phyloP scores from a whole-genome alignment of 2,113 vertebrate species.

The Sterrhoptilus dennistouni region DNA sequence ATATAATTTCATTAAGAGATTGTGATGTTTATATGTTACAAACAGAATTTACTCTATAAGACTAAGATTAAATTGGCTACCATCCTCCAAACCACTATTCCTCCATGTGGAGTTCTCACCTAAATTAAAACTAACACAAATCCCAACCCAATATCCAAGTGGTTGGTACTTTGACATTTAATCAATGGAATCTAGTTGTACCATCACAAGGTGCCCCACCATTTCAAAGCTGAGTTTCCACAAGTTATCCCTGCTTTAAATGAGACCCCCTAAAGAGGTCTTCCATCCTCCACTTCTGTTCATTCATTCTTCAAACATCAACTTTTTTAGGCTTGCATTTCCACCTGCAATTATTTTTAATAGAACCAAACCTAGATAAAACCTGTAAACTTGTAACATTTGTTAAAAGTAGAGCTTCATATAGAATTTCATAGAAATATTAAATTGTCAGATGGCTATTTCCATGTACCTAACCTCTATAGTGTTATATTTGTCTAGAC shows the following conservation, averaged over 20 bases:
- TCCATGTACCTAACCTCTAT: not conserved
- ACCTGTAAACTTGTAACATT: not conserved
- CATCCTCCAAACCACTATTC: not conserved
- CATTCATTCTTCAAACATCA: not conserved
- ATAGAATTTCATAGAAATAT: not conserved
- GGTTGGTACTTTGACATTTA: not conserved
- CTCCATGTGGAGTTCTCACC: not conserved
- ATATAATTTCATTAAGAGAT: not conserved
- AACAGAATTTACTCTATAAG: not conserved
- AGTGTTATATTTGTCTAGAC: not conserved
- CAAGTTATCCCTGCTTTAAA: not conserved
- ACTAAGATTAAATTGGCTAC: not conserved
- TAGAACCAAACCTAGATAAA: not conserved
- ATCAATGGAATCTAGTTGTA: not conserved
- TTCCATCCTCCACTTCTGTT: not conserved
- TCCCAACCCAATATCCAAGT: not conserved
- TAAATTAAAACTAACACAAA: not conserved
- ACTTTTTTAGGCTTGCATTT: not conserved
- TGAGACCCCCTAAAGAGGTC: not conserved
- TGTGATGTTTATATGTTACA: not conserved
- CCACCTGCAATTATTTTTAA: not conserved
- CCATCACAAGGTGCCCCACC: not conserved
- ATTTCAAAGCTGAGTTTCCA: not conserved
- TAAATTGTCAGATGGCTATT: not conserved
- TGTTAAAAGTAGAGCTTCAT: not conserved